Conservation (phyloP, 2,797 vertebrate species). For the Meriones psammophilus region DNA sequence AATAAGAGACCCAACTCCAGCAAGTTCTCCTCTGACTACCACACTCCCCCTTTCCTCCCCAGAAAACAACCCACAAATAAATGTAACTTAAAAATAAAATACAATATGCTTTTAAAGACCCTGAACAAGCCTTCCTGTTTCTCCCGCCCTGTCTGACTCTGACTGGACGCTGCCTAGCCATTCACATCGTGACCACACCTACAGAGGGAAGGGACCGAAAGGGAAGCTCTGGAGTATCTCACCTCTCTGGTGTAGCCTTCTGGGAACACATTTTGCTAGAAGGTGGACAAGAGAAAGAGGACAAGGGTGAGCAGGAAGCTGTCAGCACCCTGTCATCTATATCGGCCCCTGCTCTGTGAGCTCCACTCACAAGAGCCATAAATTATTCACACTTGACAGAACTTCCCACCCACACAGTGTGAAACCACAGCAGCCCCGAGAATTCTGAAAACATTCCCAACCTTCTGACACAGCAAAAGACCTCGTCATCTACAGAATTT, state of each 20-base stretch:
- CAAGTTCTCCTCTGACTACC: not conserved
- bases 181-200: not conserved
- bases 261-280: not conserved
- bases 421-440: slow-evolving; percentile 46
- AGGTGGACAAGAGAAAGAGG: not conserved
- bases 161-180: not conserved
- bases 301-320: not conserved
- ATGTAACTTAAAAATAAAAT: not conserved
- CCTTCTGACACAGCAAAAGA: not conserved
- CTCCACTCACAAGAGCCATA: slow-evolving; percentile 6
- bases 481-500: not conserved
- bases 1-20: not conserved
- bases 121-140: not conserved
- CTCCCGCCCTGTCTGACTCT: not conserved
- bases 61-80: not conserved
- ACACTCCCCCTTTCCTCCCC: not conserved
- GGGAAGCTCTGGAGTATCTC: not conserved
- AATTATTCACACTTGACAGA: slow-evolving; percentile 46
- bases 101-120: not conserved
- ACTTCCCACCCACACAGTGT: slow-evolving; percentile 45
- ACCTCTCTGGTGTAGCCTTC: not conserved
- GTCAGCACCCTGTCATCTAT: not conserved
- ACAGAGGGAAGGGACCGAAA: not conserved
- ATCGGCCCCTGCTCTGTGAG: not conserved
- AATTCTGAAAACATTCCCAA: slow-evolving; percentile 47